Conservation (phyloP, 2,113 vertebrate genomes). For the Nesogale talazaci region DNA sequence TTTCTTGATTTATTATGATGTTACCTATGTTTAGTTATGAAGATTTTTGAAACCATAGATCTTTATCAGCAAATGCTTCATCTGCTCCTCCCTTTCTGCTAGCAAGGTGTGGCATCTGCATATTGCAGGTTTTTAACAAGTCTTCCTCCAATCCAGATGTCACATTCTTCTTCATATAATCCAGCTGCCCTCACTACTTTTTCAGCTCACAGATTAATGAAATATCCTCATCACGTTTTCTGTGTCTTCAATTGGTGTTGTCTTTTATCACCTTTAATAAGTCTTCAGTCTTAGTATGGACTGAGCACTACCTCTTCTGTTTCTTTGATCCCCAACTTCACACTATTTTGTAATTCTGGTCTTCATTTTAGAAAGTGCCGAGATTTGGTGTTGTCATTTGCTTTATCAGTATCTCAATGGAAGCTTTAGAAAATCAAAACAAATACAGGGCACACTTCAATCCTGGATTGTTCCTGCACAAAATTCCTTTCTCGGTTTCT, state of each 20-base stretch:
- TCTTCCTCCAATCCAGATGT: too few relatives aligned
- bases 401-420: background rate
- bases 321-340: constrained; percentile 14
- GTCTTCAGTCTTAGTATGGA: constrained; percentile 5
- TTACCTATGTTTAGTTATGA: too few relatives aligned
- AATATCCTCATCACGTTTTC: background rate
- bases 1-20: too few relatives aligned
- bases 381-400: background rate
- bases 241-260: background rate
- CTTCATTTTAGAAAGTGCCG: constrained; percentile 27
- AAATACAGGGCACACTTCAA: background rate
- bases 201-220: too few relatives aligned
- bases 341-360: background rate
- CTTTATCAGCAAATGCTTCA: too few relatives aligned
- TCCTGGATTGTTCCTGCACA: background rate
- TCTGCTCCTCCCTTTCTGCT: too few relatives aligned
- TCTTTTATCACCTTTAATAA: background rate
- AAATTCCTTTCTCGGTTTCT: background rate
- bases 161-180: too few relatives aligned
- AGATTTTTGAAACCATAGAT: too few relatives aligned
- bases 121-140: too few relatives aligned
- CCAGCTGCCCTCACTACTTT: too few relatives aligned
- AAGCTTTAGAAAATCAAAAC: background rate
- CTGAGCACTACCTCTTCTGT: background rate
- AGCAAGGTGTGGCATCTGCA: too few relatives aligned